A percentile compares a stretch with the other conserved stretches of the same genome.
Evolutionary conservation across 2,888 invertebrate species (phyloP).

Genomic region (Rhagophthalmus giganteus): DNA sequence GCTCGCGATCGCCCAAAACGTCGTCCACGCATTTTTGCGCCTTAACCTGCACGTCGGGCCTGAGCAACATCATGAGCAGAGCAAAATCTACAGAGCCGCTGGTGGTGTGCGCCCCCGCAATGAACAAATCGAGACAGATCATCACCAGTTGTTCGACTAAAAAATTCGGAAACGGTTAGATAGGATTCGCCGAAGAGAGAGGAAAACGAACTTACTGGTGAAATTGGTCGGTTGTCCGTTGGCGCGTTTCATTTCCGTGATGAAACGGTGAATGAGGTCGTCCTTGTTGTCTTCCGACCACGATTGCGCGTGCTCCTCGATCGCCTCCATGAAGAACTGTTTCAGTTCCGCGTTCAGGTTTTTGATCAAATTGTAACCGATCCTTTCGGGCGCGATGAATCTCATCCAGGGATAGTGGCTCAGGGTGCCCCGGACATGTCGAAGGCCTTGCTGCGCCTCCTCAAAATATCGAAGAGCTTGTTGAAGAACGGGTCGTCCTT

Average conservation of each 20-base stretch:
- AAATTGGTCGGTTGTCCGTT: conserved; percentile 49
- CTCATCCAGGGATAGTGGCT: conserved; percentile 66
- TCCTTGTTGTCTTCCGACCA: conserved; percentile 55
- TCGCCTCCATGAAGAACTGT: conserved; percentile 60
- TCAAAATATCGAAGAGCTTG: conserved; percentile 57
- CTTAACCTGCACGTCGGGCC: conserved; percentile 61
- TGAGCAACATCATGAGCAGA: conserved; percentile 61
- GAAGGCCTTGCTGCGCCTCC: conserved; percentile 59
- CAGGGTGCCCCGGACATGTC: conserved; percentile 52
- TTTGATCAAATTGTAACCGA: conserved; percentile 64
- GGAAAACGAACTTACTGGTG: conserved; percentile 51
- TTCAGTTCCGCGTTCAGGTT: conserved; percentile 61
- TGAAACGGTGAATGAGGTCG: conserved; percentile 67
- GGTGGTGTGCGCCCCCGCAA: conserved; percentile 73
- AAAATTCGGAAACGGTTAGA: too few species aligned
- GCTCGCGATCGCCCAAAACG: conserved; percentile 61
- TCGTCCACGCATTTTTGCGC: conserved; percentile 65
- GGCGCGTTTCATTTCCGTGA: conserved; percentile 61
- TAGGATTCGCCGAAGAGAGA: neutral
- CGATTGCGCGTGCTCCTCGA: conserved; percentile 59
- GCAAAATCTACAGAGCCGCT: conserved; percentile 66
- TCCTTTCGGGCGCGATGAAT: conserved; percentile 62
- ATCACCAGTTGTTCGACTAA: conserved; percentile 51
- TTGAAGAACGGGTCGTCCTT: conserved; percentile 54
- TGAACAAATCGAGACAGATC: conserved; percentile 67